Evolutionary conservation across 2,113 vertebrate species (phyloP), one percentile per base, ranked within the genome.

Genomic region (Epinephelus moara): DNA sequence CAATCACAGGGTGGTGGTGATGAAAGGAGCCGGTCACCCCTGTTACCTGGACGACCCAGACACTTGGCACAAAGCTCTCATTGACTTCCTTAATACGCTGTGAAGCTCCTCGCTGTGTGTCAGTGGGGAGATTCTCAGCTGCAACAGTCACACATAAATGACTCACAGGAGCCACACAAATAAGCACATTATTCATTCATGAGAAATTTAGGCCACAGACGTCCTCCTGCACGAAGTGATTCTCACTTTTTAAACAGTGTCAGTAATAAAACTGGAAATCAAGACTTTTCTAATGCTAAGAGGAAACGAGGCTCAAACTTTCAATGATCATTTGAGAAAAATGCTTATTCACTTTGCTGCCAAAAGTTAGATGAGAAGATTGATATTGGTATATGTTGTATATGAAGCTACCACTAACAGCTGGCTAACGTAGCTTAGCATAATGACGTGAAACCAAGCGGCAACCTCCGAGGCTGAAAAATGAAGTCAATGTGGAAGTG

Each of bases 41-140:
- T 99, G 98, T 89, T 99, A 99, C 95, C 94, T 99, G 90, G 97
- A 99, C 47, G 96, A 97, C 82, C 97, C 98, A 0, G 92, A 93
- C 17, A 95, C 96, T 52, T 99, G 98, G 98, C 98, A 99, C 80
- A 79, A 9, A 0, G 95, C 92, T 21, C 93, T 99, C n/a, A 92
- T 96, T 42, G 94, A 95, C 63, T 99, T 99, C 93, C 91, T 99
- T 47, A 87, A 92, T 33, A 92, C 86, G 3, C 88, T 99, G 52
- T 94, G 85, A 91, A 59, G 69, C 60, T 33, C n/a, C 33, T 70
- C 2, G 5, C 62, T 18, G 47, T 47, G 19, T 15, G 15, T 56
- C n/a, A 37, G 21, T 4, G 17, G 57, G 13, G 55, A 49, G 47
- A 67, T 23, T 7, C 49, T 61, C 56, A 47, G 50, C 19, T 18